Evolutionary conservation across 2,797 vertebrate genomes (phyloP), one percentile per base, ranked within the genome.

Genomic region (Argya squamiceps): DNA sequence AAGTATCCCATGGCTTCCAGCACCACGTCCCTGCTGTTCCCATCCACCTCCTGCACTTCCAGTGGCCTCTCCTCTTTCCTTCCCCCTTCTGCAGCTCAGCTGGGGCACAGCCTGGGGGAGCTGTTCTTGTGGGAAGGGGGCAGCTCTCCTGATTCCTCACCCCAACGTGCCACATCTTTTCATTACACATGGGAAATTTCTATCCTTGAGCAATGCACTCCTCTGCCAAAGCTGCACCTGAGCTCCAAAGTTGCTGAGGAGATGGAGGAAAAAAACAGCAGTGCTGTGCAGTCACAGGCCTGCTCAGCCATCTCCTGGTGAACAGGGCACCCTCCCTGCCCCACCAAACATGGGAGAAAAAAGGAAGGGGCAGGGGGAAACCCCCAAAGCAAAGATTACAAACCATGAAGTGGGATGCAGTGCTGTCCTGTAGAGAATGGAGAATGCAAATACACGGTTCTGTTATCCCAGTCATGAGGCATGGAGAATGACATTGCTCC

Each of bases 381-480:
- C 2, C 13, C 34, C 17, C 36, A 23, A 76, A 88, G 60, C 20
- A 43, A 76, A 83, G 47, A 17, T 59, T 88, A 94, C 96, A 86
- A 77, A 96, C 96, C 96, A 80, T 88, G 96, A 65, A 96, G 96
- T 59, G 96, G 96, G 86, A 96, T 93, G 91, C 94, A 94, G 85
- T 73, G 91, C 65, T 93, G 96, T 63, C 82, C 93, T 80, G 83
- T 34, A 47, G 83, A 93, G 79, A 95, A 85, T 27, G 75, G 62
- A 89, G 86, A 89, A 75, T 94, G 89, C 63, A 96, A 88, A 84
- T 86, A 94, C 70, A 96, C 74, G 46, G 78, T 88, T 96, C 95
- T 87, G 68, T 84, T 96, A 71, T 96, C 94, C 91, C 90, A 93
- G 52, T 75, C 74, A 39, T 60, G 92, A 78, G 69, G 90, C 87